Percentiles rank a stretch among this genome's conserved stretches.
phyloP scores from a whole-genome alignment of 2,888 invertebrate species.

The Monopis laevigella region DNA sequence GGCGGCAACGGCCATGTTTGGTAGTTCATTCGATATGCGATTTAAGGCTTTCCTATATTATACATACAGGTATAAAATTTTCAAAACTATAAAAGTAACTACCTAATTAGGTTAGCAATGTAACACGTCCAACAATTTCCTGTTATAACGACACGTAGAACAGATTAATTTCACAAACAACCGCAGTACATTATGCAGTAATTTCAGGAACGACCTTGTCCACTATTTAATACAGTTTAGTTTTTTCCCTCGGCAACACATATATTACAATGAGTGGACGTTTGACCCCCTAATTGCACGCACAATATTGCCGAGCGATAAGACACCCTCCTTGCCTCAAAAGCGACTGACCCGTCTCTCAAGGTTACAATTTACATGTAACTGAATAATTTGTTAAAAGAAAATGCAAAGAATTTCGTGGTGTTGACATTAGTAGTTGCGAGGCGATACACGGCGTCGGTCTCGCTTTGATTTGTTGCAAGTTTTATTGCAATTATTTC shows the following conservation, averaged over 20 bases:
- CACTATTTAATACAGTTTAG: conserved; percentile 7
- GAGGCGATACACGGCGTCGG: conserved; percentile 31
- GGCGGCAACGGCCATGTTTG: no score
- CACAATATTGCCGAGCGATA: conserved; percentile 34
- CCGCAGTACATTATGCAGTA: conserved; percentile 64
- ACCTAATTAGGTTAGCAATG: no score
- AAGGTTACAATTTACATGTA: conserved; percentile 33
- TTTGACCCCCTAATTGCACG: conserved; percentile 40
- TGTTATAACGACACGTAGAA: conserved; percentile 20
- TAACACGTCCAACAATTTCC: conserved; percentile 9
- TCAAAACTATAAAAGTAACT: no score
- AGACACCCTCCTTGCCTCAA: conserved; percentile 47
- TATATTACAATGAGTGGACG: conserved; percentile 26
- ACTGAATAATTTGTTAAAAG: conserved; percentile 39
- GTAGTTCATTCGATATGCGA: no score
- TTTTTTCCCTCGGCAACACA: conserved; percentile 1
- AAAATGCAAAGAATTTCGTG: conserved; percentile 21
- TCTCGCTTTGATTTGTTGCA: background rate
- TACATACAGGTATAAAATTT: no score
- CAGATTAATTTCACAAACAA: conserved; percentile 51
- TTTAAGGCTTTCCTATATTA: no score
- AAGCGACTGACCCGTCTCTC: conserved; percentile 23
- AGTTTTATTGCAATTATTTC: conserved; percentile 30
- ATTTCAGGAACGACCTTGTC: conserved; percentile 55
- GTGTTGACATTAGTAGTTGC: conserved; percentile 46